Percentiles rank a stretch among this genome's conserved stretches.
phyloP scores from a whole-genome alignment of 2,888 invertebrate genomes.

The Tetragonula carbonaria region DNA sequence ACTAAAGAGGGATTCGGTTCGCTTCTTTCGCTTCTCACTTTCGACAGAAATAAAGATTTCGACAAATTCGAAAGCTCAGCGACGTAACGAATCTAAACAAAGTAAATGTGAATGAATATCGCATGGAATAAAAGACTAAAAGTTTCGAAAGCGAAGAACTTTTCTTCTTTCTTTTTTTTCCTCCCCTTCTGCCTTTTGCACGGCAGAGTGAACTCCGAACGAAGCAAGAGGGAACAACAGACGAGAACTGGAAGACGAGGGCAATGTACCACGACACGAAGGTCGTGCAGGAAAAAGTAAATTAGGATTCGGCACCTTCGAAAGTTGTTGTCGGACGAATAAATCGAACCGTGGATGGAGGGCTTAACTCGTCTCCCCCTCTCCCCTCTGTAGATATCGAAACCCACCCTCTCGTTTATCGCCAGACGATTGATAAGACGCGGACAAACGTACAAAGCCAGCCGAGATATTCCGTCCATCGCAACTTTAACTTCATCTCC shows the following conservation, averaged over 20 bases:
- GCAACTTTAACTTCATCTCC: constrained; percentile 7
- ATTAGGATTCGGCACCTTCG: constrained; percentile 51
- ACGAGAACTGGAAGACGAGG: constrained; percentile 25
- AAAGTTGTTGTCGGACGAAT: constrained; percentile 37
- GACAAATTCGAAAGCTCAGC: not conserved
- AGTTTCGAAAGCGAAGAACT: constrained; percentile 29
- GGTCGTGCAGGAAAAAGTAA: constrained; percentile 54
- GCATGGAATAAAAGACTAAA: constrained; percentile 28
- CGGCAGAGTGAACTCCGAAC: constrained; percentile 15
- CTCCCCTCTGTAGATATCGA: not conserved
- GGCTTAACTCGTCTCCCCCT: not conserved
- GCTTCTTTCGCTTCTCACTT: not conserved
- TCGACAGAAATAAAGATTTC: not conserved
- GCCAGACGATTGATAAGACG: constrained; percentile 21
- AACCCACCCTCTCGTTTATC: constrained; percentile 8
- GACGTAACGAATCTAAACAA: constrained; percentile 24
- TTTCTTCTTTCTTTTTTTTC: not conserved
- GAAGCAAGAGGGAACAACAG: not conserved
- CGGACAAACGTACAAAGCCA: not conserved
- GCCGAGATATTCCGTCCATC: not conserved
- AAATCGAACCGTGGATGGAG: constrained; percentile 32
- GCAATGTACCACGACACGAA: constrained; percentile 39
- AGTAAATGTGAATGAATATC: constrained; percentile 30
- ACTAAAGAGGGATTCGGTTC: not conserved
- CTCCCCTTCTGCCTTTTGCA: not conserved